phyloP scores from a whole-genome alignment of 2,888 invertebrate species.

The Drosophila melanosoma region DNA sequence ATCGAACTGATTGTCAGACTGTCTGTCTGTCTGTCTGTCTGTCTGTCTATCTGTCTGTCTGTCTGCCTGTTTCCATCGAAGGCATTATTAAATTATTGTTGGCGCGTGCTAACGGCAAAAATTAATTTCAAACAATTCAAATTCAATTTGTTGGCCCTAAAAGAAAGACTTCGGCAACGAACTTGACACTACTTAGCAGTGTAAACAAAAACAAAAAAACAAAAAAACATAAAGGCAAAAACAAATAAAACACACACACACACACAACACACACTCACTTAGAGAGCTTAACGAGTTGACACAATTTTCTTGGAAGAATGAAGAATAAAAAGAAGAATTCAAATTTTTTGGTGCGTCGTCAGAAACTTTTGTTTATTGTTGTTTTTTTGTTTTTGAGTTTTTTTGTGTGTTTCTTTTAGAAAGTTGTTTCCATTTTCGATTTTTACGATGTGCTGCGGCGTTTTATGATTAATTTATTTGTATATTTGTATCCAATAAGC shows the following conservation, averaged over 20 bases:
- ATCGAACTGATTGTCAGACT: constrained; percentile 15
- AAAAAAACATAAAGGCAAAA: constrained; percentile 23
- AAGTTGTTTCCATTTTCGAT: constrained; percentile 78
- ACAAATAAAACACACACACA: constrained; percentile 9
- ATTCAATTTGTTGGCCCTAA: constrained; percentile 65
- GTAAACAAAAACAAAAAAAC: constrained; percentile 6
- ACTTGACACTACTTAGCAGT: constrained; percentile 44
- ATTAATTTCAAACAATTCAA: neutral
- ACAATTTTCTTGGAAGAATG: constrained; percentile 80
- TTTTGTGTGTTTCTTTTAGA: constrained; percentile 67
- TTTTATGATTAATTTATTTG: constrained; percentile 62
- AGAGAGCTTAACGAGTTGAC: constrained; percentile 65
- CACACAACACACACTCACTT: constrained; percentile 35
- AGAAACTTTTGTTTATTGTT: constrained; percentile 36
- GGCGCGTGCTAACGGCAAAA: constrained; percentile 39
- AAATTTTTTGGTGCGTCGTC: constrained; percentile 60
- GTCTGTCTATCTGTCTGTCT: neutral
- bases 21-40: neutral
- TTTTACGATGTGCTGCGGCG: constrained; percentile 36
- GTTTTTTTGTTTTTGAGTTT: constrained; percentile 20
- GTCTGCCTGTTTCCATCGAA: constrained; percentile 3
- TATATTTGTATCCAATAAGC: constrained; percentile 40
- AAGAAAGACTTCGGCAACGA: constrained; percentile 77
- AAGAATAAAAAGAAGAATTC: constrained; percentile 79
- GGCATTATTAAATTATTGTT: constrained; percentile 25